Conservation (phyloP, 2,797 vertebrate genomes). For the Intellagama lesueurii region DNA sequence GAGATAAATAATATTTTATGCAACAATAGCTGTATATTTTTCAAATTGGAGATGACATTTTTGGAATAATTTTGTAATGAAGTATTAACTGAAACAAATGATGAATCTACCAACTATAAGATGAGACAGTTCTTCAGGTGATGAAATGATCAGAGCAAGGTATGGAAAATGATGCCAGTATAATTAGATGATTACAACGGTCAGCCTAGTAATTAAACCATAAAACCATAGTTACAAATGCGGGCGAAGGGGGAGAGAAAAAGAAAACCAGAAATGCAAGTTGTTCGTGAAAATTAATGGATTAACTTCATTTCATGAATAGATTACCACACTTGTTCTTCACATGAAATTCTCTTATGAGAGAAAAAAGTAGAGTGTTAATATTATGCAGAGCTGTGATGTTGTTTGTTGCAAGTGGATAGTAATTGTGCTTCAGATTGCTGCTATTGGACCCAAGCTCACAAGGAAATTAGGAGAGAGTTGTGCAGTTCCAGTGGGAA, state of each 20-base stretch:
- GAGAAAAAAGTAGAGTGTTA: neutral
- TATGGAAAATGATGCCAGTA: too few relatives aligned
- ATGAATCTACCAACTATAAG: neutral
- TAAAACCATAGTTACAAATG: too few relatives aligned
- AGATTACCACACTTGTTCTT: neutral
- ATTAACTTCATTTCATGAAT: conserved; percentile 18
- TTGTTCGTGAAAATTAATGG: too few relatives aligned
- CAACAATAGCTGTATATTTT: neutral
- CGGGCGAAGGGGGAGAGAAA: neutral
- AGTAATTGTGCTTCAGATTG: neutral
- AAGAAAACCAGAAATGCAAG: neutral
- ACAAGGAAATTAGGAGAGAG: neutral
- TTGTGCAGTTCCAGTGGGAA: neutral
- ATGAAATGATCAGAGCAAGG: neutral
- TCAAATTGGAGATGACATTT: neutral
- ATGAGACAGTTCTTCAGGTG: neutral
- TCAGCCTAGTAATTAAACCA: too few relatives aligned
- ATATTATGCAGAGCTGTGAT: neutral
- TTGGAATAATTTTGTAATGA: too few relatives aligned
- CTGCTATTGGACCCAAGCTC: neutral
- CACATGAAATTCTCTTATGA: conserved; percentile 1
- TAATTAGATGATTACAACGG: too few relatives aligned
- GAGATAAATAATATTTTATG: neutral
- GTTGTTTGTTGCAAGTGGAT: conserved; percentile 10
- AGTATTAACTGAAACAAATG: neutral